These are phyloP conservation scores for Ramphastos sulfuratus DNA, from an alignment of 2,113 vertebrate species.

Conservation along the genomic window DNA sequence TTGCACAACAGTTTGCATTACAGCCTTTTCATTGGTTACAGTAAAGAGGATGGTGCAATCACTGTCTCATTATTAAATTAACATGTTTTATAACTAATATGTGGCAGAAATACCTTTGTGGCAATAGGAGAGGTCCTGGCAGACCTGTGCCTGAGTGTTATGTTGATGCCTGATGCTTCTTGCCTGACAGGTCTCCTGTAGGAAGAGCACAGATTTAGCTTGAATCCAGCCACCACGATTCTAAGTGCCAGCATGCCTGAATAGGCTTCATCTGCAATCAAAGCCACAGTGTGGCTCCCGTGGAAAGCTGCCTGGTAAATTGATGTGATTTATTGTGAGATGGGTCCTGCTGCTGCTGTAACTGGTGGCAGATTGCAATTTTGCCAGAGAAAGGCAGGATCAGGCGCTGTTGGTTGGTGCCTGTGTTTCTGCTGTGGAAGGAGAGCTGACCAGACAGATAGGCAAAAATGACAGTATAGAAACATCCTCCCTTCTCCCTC, in stretches of 20 bases:
- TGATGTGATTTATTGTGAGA: neutral
- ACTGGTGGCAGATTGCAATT: neutral
- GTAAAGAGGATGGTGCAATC: neutral
- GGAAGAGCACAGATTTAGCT: neutral
- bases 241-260: neutral
- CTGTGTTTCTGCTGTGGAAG: neutral
- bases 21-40: neutral
- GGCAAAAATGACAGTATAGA: neutral
- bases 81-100: neutral
- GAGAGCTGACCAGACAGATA: neutral
- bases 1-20: neutral
- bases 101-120: neutral
- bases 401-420: neutral
- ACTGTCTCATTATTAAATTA: neutral
- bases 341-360: rapidly evolving
- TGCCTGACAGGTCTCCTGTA: neutral
- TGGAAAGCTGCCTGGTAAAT: constrained; percentile 6
- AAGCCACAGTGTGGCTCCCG: neutral
- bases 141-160: neutral
- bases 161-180: neutral
- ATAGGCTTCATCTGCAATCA: constrained; percentile 33
- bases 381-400: neutral
- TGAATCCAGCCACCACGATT: rapidly evolving
- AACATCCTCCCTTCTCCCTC: rapidly evolving
- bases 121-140: neutral